Evolutionary conservation across 2,888 invertebrate species (phyloP).

Genomic region (Ichneumoninae sp.): DNA sequence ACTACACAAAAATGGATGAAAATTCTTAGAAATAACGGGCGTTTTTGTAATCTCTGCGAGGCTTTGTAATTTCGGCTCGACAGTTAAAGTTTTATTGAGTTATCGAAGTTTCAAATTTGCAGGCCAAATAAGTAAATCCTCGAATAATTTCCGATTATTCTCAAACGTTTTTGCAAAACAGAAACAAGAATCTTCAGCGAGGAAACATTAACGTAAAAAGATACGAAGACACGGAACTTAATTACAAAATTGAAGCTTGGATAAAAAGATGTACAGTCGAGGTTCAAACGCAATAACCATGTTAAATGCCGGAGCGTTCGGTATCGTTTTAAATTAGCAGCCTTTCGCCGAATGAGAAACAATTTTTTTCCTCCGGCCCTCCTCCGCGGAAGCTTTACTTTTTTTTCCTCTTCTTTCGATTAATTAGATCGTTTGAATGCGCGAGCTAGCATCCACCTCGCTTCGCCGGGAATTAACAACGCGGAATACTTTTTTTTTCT

Average conservation of each 20-base stretch:
- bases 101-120: too few species aligned
- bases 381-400: slow-evolving; percentile 63
- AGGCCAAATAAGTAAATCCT: not conserved
- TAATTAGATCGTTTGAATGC: slow-evolving; percentile 69
- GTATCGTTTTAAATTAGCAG: not conserved
- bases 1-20: not conserved
- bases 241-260: not conserved
- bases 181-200: too few species aligned
- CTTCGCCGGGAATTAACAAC: slow-evolving; percentile 62
- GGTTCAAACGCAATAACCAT: not conserved
- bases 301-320: not conserved
- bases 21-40: not conserved
- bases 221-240: not conserved
- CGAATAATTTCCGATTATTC: not conserved
- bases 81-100: too few species aligned
- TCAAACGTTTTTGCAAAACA: not conserved
- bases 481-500: slow-evolving; percentile 36
- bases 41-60: not conserved
- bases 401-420: slow-evolving; percentile 69
- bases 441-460: slow-evolving; percentile 52
- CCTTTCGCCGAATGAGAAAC: not conserved
- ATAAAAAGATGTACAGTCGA: not conserved
- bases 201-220: too few species aligned
- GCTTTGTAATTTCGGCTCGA: too few species aligned
- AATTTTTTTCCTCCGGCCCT: slow-evolving; percentile 1